Evolutionary conservation across 2,113 vertebrate genomes (phyloP).

Genomic region (Nothoprocta pentlandii): DNA sequence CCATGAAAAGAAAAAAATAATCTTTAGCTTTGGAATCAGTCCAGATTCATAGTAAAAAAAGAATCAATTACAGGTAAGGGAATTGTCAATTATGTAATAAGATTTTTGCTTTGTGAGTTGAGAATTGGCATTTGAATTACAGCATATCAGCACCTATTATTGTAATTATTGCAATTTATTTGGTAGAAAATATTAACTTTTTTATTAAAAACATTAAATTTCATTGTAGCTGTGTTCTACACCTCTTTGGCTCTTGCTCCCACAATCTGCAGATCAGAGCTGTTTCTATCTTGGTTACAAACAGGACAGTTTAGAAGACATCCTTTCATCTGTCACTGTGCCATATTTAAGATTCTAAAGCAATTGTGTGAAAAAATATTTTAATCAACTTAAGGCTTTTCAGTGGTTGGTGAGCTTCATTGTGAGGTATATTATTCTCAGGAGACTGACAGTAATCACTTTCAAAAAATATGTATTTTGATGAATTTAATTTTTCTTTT

Average conservation of each 20-base stretch:
- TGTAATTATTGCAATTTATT: not conserved
- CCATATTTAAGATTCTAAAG: not conserved
- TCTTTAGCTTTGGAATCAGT: rapidly evolving
- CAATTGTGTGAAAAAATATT: not conserved
- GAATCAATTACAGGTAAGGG: not conserved
- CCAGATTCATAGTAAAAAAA: not conserved
- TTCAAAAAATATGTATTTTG: not conserved
- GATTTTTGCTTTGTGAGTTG: not conserved
- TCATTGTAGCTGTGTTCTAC: not conserved
- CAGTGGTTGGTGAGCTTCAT: not conserved
- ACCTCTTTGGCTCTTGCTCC: not conserved
- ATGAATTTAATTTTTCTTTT: not conserved
- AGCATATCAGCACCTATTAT: not conserved
- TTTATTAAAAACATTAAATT: not conserved
- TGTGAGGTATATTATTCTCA: not conserved
- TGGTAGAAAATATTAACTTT: not conserved
- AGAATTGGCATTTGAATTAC: not conserved
- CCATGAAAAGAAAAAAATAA: not conserved
- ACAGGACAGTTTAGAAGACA: not conserved
- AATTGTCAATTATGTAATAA: not conserved
- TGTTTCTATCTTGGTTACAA: not conserved
- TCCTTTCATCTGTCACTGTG: not conserved
- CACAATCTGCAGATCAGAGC: not conserved
- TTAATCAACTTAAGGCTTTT: not conserved
- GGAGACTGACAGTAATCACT: not conserved